Conservation (phyloP, 64 coral and sea anemone genomes). For the Orbicella faveolata region DNA sequence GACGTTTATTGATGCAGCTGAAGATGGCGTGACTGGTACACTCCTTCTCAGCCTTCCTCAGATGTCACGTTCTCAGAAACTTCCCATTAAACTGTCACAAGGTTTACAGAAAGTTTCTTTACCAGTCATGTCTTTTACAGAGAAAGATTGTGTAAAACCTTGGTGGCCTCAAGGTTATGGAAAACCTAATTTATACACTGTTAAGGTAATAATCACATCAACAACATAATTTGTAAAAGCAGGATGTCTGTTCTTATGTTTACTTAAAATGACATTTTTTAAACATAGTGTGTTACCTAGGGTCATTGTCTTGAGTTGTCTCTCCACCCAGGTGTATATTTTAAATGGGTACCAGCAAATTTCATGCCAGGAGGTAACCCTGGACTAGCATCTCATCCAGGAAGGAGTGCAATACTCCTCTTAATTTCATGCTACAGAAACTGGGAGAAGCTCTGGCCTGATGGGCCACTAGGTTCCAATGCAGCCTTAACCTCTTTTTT, state of each 20-base stretch:
- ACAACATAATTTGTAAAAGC: background rate
- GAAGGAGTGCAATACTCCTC: too few species aligned
- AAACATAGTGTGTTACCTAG: background rate
- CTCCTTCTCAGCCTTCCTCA: constrained; percentile 63
- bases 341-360: too few species aligned
- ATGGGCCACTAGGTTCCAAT: too few species aligned
- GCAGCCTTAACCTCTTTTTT: too few species aligned
- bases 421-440: too few species aligned
- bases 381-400: too few species aligned
- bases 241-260: too few species aligned
- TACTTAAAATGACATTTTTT: too few species aligned
- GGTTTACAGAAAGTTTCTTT: constrained; percentile 58
- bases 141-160: constrained; percentile 40
- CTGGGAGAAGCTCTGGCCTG: too few species aligned
- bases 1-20: constrained; percentile 53
- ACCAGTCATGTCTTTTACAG: constrained; percentile 47
- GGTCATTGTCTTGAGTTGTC: background rate
- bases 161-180: constrained; percentile 95
- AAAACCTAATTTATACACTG: constrained; percentile 57
- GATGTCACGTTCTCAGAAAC: constrained; percentile 16
- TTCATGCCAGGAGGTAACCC: too few species aligned
- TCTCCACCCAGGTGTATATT: too few species aligned
- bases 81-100: constrained; percentile 35
- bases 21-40: constrained; percentile 40
- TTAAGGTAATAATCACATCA: constrained; percentile 54